phyloP scores from a whole-genome alignment of 2,888 invertebrate species.

The Smittia sp. region DNA sequence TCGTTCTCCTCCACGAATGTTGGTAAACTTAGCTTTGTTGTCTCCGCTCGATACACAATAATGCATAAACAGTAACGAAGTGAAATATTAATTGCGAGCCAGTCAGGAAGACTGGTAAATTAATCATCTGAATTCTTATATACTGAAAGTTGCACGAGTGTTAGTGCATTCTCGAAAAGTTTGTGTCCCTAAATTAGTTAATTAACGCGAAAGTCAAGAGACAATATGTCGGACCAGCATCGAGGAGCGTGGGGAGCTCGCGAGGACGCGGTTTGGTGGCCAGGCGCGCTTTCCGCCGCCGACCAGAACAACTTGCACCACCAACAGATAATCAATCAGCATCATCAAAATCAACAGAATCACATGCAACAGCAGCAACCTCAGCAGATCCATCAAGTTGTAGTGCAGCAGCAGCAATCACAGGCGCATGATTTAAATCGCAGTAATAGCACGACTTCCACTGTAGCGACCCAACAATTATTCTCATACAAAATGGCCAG shows the following conservation, averaged over 20 bases:
- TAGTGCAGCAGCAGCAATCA: conserved; percentile 48
- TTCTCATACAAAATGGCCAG: conserved; percentile 85
- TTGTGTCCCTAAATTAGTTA: conserved; percentile 21
- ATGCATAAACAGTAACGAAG: conserved; percentile 35
- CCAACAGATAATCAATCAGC: conserved; percentile 57
- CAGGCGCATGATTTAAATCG: conserved; percentile 55
- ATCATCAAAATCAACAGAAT: conserved; percentile 56
- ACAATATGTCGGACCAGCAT: conserved; percentile 63
- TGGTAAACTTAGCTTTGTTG: conserved; percentile 11
- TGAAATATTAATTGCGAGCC: conserved; percentile 10
- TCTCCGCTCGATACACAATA: not conserved
- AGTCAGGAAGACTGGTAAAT: conserved; percentile 31
- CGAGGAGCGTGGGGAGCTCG: conserved; percentile 64
- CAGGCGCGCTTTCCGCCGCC: conserved; percentile 56
- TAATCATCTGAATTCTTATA: conserved; percentile 28
- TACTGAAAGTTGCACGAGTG: conserved; percentile 30
- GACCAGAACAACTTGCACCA: conserved; percentile 55
- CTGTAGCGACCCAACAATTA: conserved; percentile 66
- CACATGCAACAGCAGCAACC: conserved; percentile 51
- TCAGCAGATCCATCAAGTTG: conserved; percentile 44
- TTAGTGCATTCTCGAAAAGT: conserved; percentile 25
- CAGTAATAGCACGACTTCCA: conserved; percentile 60
- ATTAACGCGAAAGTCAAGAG: conserved; percentile 18
- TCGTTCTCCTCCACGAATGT: conserved; percentile 7
- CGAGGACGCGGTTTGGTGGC: conserved; percentile 62